These are phyloP conservation scores for Callithrix jacchus DNA, from an alignment of 2,113 vertebrate genomes.

Conservation along the genomic window DNA sequence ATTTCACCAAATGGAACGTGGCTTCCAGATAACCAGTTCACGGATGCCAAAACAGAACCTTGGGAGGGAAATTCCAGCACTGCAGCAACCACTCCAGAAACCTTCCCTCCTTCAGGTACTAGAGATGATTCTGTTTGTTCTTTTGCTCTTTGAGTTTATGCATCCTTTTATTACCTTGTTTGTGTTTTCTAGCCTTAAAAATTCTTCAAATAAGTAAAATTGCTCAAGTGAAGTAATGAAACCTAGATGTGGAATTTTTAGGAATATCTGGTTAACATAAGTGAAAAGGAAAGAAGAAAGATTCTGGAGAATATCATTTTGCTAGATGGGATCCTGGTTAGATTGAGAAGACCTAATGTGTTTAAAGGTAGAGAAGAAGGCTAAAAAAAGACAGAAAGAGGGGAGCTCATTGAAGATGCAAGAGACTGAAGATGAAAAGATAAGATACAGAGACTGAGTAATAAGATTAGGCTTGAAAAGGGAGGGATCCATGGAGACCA, in stretches of 20 bases:
- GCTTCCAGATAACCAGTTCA: neutral
- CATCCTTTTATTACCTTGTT: neutral
- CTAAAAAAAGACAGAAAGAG: constrained; percentile 28
- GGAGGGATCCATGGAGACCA: neutral
- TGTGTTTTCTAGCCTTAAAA: constrained; percentile 30
- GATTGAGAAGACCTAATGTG: neutral
- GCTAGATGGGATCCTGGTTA: constrained; percentile 14
- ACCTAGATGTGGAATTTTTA: constrained; percentile 5
- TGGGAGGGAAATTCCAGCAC: constrained; percentile 79
- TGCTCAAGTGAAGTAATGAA: constrained; percentile 36
- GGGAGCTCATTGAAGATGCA: neutral
- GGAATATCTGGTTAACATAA: neutral
- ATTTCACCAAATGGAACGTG: constrained; percentile 50
- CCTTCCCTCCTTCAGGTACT: constrained; percentile 83
- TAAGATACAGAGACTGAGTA: neutral
- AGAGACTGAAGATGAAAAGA: neutral
- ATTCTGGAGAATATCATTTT: constrained; percentile 30
- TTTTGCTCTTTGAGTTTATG: constrained; percentile 15
- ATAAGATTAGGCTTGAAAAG: constrained; percentile 30
- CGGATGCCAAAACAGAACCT: constrained; percentile 27
- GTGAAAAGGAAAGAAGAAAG: constrained; percentile 5
- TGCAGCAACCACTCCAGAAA: constrained; percentile 76
- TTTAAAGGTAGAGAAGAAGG: constrained; percentile 13
- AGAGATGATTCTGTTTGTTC: neutral
- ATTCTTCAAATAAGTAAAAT: constrained; percentile 36